Percentiles rank a stretch among this genome's conserved stretches.
phyloP scores from a whole-genome alignment of 2,888 invertebrate species.

The Spatulosminthurus flaviceps region DNA sequence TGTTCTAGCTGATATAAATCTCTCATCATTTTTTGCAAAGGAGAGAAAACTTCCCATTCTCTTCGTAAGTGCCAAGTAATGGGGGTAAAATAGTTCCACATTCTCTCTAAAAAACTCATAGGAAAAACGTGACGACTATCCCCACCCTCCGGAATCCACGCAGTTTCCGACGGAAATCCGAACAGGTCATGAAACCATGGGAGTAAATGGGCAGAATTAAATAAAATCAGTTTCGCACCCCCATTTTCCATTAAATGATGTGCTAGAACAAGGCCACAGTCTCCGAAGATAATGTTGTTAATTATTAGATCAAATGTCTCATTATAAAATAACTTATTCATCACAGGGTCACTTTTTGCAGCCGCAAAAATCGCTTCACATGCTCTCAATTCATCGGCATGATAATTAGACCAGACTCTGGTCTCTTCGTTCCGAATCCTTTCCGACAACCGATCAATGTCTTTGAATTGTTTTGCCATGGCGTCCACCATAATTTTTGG shows the following conservation, averaged over 20 bases:
- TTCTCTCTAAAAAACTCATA: constrained; percentile 38
- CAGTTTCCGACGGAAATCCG: constrained; percentile 48
- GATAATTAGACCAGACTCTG: constrained; percentile 31
- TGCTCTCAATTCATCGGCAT: constrained; percentile 40
- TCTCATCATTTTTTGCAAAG: constrained; percentile 43
- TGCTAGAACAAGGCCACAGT: constrained; percentile 52
- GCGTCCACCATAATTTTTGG: constrained; percentile 28
- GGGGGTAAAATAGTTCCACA: constrained; percentile 46
- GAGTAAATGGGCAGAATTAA: constrained; percentile 46
- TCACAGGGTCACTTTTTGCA: background rate
- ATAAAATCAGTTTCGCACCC: constrained; percentile 52
- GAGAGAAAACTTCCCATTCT: constrained; percentile 44
- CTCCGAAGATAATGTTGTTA: constrained; percentile 50
- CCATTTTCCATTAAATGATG: constrained; percentile 32
- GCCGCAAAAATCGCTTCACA: constrained; percentile 26
- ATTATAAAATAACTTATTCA: constrained; percentile 26
- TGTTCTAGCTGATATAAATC: constrained; percentile 25
- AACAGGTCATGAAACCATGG: constrained; percentile 51
- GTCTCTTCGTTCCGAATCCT: constrained; percentile 33
- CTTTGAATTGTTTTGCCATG: constrained; percentile 18
- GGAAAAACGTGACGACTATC: constrained; percentile 11
- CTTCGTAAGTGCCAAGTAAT: constrained; percentile 38
- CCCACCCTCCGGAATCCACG: constrained; percentile 48
- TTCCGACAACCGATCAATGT: constrained; percentile 32
- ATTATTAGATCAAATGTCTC: constrained; percentile 51